Evolutionary conservation across 2,888 invertebrate species (phyloP), one percentile per base, ranked within the genome.

Genomic region (Stenodera caucasica): DNA sequence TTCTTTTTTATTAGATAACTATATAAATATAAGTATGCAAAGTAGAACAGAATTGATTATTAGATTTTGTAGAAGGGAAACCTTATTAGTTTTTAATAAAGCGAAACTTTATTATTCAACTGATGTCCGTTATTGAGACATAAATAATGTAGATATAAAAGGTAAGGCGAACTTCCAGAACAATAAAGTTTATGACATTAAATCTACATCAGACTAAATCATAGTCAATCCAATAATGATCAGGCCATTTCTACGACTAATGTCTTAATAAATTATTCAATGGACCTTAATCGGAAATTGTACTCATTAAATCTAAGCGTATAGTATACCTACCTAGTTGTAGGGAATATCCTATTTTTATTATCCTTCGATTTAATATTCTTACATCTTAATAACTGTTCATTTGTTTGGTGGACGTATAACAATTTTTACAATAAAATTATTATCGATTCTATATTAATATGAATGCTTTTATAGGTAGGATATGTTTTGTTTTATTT

Each of bases 201-300:
- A 73, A 72, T 72, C 72, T 63, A 70, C 68, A 70, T 70, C 68
- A 70, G 18, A 65, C 65, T 67, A 70, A 70, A 70, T 70, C 70
- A 70, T 70, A 67, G 70, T 66, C 67, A 56, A 56, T 59, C 53
- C 65, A 57, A 64, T 69, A 70, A 70, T 67, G 69, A 69, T 66
- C 68, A 63, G 62, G 62, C 66, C 62, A 68, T 71, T 65, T 21
- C 61, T 53, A 63, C 62, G 62, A 64, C 66, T 63, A 65, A 67
- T 66, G 63, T 64, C 60, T 65, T 57, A 54, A 68, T 69, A 67
- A 69, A 69, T 69, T 55, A 69, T 69, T 62, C 58, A 67, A 18
- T 56, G 55, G 51, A 53, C 60, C 59, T 64, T 64, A 66, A 66
- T 66, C 66, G 63, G 57, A 61, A 66, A 66, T 66, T 60, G 61